These are phyloP conservation scores for Glaucomys volans DNA, from an alignment of 2,113 vertebrate genomes.

Conservation along the genomic window DNA sequence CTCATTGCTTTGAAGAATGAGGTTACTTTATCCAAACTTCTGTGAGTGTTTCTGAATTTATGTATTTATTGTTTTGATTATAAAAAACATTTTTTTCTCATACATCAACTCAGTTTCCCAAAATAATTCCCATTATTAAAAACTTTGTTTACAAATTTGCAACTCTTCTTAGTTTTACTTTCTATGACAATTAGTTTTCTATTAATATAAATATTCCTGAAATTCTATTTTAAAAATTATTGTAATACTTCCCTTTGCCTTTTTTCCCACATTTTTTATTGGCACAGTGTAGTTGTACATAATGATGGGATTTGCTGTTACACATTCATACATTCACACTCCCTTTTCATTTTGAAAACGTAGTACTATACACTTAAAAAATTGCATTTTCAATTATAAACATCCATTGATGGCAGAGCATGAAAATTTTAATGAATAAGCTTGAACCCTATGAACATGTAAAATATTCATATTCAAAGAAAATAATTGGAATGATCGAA, in stretches of 20 bases:
- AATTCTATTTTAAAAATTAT: background rate
- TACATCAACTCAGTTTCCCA: background rate
- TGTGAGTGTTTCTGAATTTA: background rate
- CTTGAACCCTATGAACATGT: background rate
- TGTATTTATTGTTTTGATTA: background rate
- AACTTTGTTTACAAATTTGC: background rate
- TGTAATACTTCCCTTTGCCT: background rate
- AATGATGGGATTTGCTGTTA: no score
- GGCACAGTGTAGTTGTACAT: no score
- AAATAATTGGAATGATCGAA: background rate
- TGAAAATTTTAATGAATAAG: background rate
- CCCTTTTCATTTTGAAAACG: background rate
- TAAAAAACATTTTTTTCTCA: background rate
- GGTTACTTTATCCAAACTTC: background rate
- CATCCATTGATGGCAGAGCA: background rate
- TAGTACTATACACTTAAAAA: slow-evolving; percentile 22
- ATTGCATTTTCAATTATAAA: background rate
- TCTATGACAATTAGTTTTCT: background rate
- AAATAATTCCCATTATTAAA: slow-evolving; percentile 18
- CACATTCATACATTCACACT: no score
- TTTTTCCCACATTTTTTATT: background rate
- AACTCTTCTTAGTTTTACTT: slow-evolving; percentile 33
- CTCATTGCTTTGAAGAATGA: slow-evolving; percentile 23
- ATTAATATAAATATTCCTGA: background rate
- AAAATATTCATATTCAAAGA: slow-evolving; percentile 31